phyloP scores from a whole-genome alignment of 2,113 vertebrate species.

The Gambusia affinis region DNA sequence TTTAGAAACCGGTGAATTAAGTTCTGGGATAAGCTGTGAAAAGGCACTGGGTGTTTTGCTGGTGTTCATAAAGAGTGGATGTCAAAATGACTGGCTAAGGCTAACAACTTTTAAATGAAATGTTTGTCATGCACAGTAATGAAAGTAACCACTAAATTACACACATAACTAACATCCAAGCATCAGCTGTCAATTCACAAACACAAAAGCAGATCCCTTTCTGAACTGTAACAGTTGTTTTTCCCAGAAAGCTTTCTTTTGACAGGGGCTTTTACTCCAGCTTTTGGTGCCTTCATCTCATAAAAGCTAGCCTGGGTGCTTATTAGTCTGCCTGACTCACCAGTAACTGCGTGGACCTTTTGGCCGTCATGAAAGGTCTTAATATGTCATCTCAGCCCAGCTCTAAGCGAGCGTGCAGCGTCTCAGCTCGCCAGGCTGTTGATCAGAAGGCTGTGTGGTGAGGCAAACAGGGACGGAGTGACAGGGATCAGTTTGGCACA shows the following conservation, averaged over 20 bases:
- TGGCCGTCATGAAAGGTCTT: conserved; percentile 45
- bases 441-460: conserved; percentile 17
- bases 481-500: conserved; percentile 16
- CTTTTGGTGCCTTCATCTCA: conserved; percentile 10
- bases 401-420: conserved; percentile 11
- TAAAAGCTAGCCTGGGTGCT: background rate
- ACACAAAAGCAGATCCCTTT: conserved; percentile 1
- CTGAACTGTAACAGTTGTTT: background rate
- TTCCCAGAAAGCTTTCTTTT: background rate
- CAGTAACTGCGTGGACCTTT: conserved; percentile 15
- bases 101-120: conserved; percentile 4
- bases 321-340: conserved; percentile 31
- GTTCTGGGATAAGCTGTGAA: conserved; percentile 38
- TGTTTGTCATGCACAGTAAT: background rate
- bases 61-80: conserved; percentile 34
- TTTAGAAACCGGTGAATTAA: conserved; percentile 54
- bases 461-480: conserved; percentile 9
- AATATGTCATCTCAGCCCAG: conserved; percentile 43
- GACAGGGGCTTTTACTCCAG: background rate
- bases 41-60: conserved; percentile 18
- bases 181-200: conserved; percentile 5
- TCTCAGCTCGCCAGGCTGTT: conserved; percentile 11
- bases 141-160: background rate
- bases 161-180: background rate
- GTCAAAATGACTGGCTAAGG: conserved; percentile 21